phyloP scores from a whole-genome alignment of 2,113 vertebrate genomes.

The Phylloscopus trochilus region DNA sequence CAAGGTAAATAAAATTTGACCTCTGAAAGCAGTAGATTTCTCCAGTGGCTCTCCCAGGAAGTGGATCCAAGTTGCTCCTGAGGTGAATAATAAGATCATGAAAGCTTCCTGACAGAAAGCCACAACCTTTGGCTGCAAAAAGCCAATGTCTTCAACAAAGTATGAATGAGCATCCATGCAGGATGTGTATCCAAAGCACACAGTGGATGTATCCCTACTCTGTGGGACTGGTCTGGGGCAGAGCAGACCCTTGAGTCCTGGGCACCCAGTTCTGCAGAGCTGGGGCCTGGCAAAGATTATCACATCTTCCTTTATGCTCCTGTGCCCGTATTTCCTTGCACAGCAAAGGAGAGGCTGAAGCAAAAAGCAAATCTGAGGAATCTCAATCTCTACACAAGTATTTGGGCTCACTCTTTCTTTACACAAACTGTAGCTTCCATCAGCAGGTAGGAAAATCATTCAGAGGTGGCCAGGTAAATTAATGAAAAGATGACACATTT shows the following conservation, averaged over 20 bases:
- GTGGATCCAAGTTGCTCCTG: neutral
- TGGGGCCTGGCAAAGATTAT: neutral
- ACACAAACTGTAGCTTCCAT: neutral
- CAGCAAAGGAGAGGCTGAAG: neutral
- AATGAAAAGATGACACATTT: neutral
- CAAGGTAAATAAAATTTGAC: neutral
- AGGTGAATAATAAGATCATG: neutral
- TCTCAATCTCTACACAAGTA: neutral
- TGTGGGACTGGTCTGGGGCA: fast-evolving
- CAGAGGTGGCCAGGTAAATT: neutral
- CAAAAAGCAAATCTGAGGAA: neutral
- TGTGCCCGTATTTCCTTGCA: neutral
- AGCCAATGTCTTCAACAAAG: neutral
- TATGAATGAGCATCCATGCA: neutral
- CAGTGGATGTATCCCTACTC: fast-evolving
- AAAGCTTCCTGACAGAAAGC: conserved; percentile 13
- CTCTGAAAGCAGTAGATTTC: neutral
- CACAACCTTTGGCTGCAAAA: neutral
- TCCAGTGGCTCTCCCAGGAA: neutral
- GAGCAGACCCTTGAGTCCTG: neutral
- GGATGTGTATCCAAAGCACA: neutral
- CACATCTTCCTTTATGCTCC: neutral
- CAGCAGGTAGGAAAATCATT: neutral
- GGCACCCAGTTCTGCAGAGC: neutral
- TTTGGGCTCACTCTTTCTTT: neutral